phyloP scores from a whole-genome alignment of 1,140 invertebrate species.

The Neodiprion fabricii region DNA sequence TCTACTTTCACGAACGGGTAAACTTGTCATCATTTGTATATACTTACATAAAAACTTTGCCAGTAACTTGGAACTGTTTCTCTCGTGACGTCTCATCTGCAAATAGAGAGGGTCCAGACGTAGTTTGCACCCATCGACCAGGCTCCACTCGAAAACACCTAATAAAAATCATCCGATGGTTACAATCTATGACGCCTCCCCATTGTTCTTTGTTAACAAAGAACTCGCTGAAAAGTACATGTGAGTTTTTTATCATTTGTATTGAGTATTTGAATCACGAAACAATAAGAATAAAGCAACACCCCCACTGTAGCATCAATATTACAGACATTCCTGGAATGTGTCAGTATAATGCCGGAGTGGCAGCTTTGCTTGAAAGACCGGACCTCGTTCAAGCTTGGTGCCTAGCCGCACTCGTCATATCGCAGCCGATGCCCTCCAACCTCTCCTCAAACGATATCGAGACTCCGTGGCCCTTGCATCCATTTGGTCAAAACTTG shows the following conservation, averaged over 20 bases:
- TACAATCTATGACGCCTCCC: conserved; percentile 80
- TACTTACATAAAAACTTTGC: conserved; percentile 11
- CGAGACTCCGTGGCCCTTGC: conserved; percentile 75
- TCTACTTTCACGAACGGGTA: conserved; percentile 83
- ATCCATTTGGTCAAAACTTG: conserved; percentile 87
- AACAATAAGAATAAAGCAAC: neutral
- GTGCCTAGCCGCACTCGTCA: conserved; percentile 78
- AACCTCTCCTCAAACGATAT: conserved; percentile 61
- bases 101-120: conserved; percentile 63
- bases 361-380: conserved; percentile 76
- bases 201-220: conserved; percentile 79
- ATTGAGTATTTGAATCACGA: neutral
- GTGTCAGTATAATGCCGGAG: conserved; percentile 82
- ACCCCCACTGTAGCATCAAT: conserved; percentile 61
- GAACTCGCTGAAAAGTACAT: conserved; percentile 85
- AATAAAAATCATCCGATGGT: conserved; percentile 68
- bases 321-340: conserved; percentile 67
- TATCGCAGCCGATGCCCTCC: conserved; percentile 57
- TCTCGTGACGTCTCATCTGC: neutral
- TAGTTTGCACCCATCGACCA: conserved; percentile 45
- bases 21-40: conserved; percentile 40
- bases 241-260: conserved; percentile 61
- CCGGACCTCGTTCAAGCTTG: conserved; percentile 87
- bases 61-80: neutral
- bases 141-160: conserved; percentile 43